Conservation (phyloP, 1,140 invertebrate species). For the Drosophila tsacasi region DNA sequence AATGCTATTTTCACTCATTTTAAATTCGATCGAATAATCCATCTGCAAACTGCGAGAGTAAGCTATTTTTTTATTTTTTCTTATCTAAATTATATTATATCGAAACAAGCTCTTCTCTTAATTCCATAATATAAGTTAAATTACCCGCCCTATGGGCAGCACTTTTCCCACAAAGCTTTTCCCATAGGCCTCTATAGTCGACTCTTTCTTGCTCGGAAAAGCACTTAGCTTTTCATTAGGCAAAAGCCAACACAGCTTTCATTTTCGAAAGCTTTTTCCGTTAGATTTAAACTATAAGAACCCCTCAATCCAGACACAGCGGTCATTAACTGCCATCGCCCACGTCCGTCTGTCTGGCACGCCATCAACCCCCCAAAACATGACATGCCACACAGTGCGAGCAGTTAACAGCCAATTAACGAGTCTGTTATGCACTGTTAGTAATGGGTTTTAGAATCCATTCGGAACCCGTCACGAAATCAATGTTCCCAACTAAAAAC, state of each 20-base stretch:
- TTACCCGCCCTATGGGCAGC: constrained; percentile 45
- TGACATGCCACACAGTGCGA: not conserved
- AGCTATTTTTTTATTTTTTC: too few species aligned
- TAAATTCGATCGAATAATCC: too few species aligned
- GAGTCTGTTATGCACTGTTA: not conserved
- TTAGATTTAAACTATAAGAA: constrained; percentile 10
- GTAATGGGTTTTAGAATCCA: not conserved
- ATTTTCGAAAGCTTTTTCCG: constrained; percentile 7
- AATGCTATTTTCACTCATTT: too few species aligned
- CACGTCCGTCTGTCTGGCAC: not conserved
- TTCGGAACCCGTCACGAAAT: not conserved
- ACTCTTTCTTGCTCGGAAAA: not conserved
- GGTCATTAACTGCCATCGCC: not conserved
- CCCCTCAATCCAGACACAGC: not conserved
- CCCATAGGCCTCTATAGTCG: not conserved
- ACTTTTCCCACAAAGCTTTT: constrained; percentile 28
- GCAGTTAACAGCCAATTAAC: constrained; percentile 17
- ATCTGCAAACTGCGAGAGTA: too few species aligned
- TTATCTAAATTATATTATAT: too few species aligned
- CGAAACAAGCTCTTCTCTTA: too few species aligned
- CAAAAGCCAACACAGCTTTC: not conserved
- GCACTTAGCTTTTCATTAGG: not conserved
- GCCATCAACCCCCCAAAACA: not conserved
- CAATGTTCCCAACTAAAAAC: not conserved
- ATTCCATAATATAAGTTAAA: not conserved